Evolutionary conservation across 37 sponge, comb jelly and placozoan genomes (phyloP).

Genomic region (Petrosia ficiformis): DNA sequence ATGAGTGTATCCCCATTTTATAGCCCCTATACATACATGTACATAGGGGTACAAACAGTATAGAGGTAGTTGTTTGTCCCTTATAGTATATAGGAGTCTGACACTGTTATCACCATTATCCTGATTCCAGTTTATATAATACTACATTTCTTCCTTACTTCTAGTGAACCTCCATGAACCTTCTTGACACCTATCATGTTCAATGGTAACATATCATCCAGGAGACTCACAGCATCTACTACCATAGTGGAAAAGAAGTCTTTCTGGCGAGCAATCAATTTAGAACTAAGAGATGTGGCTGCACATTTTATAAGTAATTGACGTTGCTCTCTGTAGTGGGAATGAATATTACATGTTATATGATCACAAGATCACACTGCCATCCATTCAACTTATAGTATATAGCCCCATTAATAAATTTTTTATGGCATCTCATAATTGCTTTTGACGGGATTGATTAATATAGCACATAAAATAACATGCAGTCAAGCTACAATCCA

Average conservation of each 20-base stretch:
- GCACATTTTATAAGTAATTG: conserved; percentile 94
- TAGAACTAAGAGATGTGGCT: conserved; percentile 91
- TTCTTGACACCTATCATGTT: conserved; percentile 99
- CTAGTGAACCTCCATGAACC: conserved; percentile 87
- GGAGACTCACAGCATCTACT: conserved; percentile 91
- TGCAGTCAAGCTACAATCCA: too few species aligned
- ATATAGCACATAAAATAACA: too few species aligned
- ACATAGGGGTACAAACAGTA: too few species aligned
- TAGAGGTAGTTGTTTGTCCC: too few species aligned
- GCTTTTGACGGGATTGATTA: too few species aligned
- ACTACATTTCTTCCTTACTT: conserved; percentile 25
- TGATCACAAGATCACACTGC: background rate
- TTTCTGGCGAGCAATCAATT: conserved; percentile 95
- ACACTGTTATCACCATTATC: too few species aligned
- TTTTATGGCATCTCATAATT: background rate
- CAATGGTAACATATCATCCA: conserved; percentile 88
- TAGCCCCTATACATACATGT: too few species aligned
- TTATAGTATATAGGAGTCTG: too few species aligned
- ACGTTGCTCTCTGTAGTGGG: conserved; percentile 75
- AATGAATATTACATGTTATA: background rate
- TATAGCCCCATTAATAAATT: background rate
- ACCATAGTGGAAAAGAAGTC: conserved; percentile 99
- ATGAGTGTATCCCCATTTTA: too few species aligned
- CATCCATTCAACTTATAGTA: background rate
- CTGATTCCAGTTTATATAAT: too few species aligned